phyloP scores from a whole-genome alignment of 2,113 vertebrate genomes.

The Bujurquina vittata region DNA sequence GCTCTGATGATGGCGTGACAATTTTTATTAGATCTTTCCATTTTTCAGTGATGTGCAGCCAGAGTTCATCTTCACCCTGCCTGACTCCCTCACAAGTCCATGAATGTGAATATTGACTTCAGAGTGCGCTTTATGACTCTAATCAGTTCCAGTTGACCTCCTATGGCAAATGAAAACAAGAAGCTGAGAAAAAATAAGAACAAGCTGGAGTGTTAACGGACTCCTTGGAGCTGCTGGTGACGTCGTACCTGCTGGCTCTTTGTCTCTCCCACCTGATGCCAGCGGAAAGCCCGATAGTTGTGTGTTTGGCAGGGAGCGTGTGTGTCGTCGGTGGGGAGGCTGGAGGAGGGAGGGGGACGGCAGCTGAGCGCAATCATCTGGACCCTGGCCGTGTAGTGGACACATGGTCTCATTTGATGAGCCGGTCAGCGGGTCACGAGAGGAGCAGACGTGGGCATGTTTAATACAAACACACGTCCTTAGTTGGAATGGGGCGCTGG shows the following conservation, averaged over 20 bases:
- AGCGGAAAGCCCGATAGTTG: constrained; percentile 27
- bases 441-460: constrained; percentile 5
- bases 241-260: background rate
- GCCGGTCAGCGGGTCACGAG: constrained; percentile 40
- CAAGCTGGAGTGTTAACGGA: constrained; percentile 6
- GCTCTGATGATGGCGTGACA: constrained; percentile 27
- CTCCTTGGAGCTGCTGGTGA: background rate
- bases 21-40: background rate
- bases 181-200: background rate
- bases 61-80: background rate
- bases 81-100: constrained; percentile 19
- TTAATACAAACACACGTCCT: background rate
- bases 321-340: constrained; percentile 38
- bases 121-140: background rate
- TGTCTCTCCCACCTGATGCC: background rate
- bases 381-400: background rate
- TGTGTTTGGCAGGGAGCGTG: constrained; percentile 34
- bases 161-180: background rate
- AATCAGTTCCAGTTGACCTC: constrained; percentile 2
- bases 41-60: background rate
- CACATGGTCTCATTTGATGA: constrained; percentile 37
- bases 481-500: background rate
- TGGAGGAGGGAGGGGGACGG: constrained; percentile 25
- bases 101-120: constrained; percentile 29
- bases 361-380: constrained; percentile 26